phyloP scores from a whole-genome alignment of 2,113 vertebrate genomes.

The Fregetta grallaria region DNA sequence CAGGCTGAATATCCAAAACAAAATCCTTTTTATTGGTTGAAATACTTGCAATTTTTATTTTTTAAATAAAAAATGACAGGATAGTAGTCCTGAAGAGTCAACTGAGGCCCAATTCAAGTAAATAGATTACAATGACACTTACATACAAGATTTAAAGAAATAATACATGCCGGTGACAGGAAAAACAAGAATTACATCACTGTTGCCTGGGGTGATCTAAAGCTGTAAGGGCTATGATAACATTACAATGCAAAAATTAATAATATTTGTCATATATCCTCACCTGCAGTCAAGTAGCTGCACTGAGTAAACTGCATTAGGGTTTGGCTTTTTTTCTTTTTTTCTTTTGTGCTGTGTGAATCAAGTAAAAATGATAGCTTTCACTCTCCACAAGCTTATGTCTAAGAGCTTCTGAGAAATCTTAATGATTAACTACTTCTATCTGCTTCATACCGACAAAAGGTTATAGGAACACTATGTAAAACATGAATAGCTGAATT shows the following conservation, averaged over 20 bases:
- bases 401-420: background rate
- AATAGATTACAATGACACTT: background rate
- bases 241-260: background rate
- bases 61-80: background rate
- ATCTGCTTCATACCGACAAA: background rate
- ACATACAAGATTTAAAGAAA: background rate
- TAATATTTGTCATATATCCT: background rate
- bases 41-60: background rate
- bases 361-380: background rate
- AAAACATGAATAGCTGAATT: background rate
- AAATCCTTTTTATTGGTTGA: background rate
- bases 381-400: background rate
- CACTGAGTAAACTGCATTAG: background rate
- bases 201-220: background rate
- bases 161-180: background rate
- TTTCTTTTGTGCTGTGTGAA: background rate
- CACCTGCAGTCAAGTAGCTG: background rate
- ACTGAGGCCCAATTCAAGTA: background rate
- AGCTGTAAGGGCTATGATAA: background rate
- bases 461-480: background rate
- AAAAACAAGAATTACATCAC: rapidly evolving
- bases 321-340: background rate
- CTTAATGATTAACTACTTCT: background rate
- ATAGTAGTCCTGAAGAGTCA: background rate
- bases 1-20: background rate